phyloP scores from a whole-genome alignment of 1,140 invertebrate genomes.

The Orchestia grillus region DNA sequence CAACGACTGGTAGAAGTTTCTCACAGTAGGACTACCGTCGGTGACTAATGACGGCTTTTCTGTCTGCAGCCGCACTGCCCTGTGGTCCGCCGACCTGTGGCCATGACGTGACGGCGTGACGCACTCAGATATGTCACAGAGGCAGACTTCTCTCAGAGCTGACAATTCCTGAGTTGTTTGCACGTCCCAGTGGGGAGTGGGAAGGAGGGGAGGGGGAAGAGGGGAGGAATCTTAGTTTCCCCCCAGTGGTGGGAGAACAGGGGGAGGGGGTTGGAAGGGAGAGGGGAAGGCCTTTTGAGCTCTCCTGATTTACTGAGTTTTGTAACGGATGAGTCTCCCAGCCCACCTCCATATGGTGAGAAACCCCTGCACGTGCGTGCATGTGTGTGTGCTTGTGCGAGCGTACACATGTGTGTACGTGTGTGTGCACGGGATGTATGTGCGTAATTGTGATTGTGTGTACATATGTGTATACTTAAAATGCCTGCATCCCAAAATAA shows the following conservation, averaged over 20 bases:
- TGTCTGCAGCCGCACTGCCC: neutral
- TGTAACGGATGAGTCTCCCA: neutral
- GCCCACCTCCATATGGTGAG: neutral
- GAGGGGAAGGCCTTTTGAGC: neutral
- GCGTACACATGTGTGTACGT: neutral
- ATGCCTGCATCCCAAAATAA: neutral
- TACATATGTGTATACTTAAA: neutral
- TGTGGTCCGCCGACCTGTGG: neutral
- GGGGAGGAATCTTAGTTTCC: too few species aligned
- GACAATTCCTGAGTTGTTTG: neutral
- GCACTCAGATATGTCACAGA: neutral
- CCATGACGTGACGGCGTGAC: neutral
- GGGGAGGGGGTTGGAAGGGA: too few species aligned
- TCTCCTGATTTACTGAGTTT: neutral
- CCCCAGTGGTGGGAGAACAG: too few species aligned
- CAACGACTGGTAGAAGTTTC: neutral
- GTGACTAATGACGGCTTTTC: neutral
- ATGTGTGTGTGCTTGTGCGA: neutral
- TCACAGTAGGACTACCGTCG: neutral
- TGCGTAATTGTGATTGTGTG: neutral
- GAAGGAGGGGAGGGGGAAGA: neutral
- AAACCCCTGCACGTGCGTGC: neutral
- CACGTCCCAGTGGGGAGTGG: neutral
- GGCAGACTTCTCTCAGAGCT: neutral
- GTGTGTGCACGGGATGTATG: neutral